Evolutionary conservation across 1,140 invertebrate species (phyloP).

Genomic region (Prorops nasuta): DNA sequence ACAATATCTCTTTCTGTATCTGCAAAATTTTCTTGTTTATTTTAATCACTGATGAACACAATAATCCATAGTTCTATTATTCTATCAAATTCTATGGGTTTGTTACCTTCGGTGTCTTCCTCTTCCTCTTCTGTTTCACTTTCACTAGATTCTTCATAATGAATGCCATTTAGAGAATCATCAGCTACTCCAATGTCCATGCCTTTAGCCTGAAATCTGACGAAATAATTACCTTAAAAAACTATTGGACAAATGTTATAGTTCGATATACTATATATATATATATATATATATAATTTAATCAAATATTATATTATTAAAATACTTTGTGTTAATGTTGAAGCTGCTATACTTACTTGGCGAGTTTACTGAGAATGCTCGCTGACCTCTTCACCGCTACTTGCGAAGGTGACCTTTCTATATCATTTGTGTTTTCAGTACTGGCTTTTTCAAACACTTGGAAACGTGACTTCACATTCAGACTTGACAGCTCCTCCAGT

Average conservation of each 20-base stretch:
- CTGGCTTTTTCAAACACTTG: slow-evolving; percentile 75
- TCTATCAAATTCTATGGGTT: slow-evolving; percentile 3
- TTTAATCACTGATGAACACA: too few relatives aligned
- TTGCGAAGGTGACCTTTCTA: slow-evolving; percentile 62
- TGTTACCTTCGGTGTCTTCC: slow-evolving; percentile 54
- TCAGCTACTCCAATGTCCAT: slow-evolving; percentile 77
- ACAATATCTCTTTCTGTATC: slow-evolving; percentile 55
- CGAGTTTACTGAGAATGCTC: slow-evolving; percentile 77
- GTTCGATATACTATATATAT: too few relatives aligned
- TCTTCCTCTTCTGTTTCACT: slow-evolving; percentile 59
- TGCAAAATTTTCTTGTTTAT: slow-evolving; percentile 23
- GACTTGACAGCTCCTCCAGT: slow-evolving; percentile 74
- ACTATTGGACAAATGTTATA: slow-evolving; percentile 6
- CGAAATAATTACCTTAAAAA: too few relatives aligned
- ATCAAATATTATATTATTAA: too few relatives aligned
- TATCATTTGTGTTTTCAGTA: slow-evolving; percentile 52
- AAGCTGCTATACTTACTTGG: slow-evolving; percentile 75
- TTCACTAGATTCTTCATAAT: slow-evolving; percentile 64
- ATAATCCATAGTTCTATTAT: too few relatives aligned
- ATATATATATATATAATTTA: slow-evolving; percentile 2
- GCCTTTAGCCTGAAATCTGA: slow-evolving; percentile 76
- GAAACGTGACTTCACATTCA: slow-evolving; percentile 85
- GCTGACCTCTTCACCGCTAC: slow-evolving; percentile 71
- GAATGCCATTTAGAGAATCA: slow-evolving; percentile 71
- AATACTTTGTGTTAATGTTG: too few relatives aligned